A percentile compares a stretch with the other conserved stretches of the same genome.
Evolutionary conservation across 2,113 vertebrate genomes (phyloP).

Genomic region (Ptychochromis oligacanthus): DNA sequence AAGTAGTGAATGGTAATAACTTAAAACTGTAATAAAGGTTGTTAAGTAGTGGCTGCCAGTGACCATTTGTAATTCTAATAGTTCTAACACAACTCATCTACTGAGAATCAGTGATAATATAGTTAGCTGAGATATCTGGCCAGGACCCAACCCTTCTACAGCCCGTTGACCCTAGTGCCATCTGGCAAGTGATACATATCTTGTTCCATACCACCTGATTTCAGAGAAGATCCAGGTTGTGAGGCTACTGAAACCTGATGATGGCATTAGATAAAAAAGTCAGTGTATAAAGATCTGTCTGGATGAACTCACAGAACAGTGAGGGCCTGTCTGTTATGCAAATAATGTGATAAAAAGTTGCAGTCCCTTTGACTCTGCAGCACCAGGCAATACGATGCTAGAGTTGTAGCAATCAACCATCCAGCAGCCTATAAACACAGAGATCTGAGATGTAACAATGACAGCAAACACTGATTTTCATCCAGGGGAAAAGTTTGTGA

Average conservation of each 20-base stretch:
- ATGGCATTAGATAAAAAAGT: neutral
- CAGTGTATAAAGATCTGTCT: neutral
- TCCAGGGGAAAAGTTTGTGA: conserved; percentile 27
- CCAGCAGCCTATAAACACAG: conserved; percentile 23
- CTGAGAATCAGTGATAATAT: neutral
- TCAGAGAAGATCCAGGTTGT: no score
- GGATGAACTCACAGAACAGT: conserved; percentile 9
- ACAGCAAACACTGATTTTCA: conserved; percentile 41
- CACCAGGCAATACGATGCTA: conserved; percentile 18
- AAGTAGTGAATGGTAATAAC: neutral
- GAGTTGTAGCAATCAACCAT: conserved; percentile 9
- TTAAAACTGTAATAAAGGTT: neutral
- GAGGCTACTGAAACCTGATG: neutral
- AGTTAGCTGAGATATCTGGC: no score
- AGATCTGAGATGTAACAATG: conserved; percentile 39
- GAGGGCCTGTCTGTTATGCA: neutral
- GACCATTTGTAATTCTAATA: neutral
- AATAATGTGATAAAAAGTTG: neutral
- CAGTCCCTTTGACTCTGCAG: conserved; percentile 38
- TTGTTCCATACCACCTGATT: no score
- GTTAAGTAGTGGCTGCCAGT: neutral
- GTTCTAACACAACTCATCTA: neutral
- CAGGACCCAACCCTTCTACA: no score
- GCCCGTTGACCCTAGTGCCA: no score
- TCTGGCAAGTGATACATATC: no score